Evolutionary conservation across 2,113 vertebrate genomes (phyloP).

Genomic region (Psammodynastes pulverulentus): DNA sequence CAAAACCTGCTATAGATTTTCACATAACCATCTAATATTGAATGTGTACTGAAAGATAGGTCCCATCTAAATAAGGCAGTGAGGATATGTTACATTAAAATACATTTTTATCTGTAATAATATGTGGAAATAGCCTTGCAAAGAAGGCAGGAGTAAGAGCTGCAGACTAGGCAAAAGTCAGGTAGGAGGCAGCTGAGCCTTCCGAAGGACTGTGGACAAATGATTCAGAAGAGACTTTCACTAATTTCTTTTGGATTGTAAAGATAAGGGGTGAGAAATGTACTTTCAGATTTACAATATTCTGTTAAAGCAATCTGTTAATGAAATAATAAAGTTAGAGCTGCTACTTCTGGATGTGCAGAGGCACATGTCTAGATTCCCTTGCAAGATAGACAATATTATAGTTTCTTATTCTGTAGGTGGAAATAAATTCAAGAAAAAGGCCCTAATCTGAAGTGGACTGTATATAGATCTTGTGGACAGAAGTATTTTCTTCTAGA

Average conservation of each 20-base stretch:
- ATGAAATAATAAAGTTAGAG: background rate
- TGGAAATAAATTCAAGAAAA: background rate
- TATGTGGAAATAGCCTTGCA: background rate
- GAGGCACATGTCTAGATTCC: background rate
- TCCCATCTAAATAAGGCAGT: background rate
- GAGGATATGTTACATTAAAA: background rate
- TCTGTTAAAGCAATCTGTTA: background rate
- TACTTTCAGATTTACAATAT: background rate
- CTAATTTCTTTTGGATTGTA: background rate
- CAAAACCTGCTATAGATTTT: background rate
- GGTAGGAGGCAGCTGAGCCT: background rate
- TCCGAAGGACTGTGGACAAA: background rate
- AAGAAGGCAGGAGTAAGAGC: background rate
- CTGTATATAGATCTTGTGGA: background rate
- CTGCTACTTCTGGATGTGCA: background rate
- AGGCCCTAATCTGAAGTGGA: background rate
- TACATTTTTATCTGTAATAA: background rate
- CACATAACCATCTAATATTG: background rate
- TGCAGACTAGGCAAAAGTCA: background rate
- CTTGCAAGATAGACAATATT: background rate
- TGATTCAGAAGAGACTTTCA: background rate
- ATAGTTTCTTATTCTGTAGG: background rate
- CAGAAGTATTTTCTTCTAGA: background rate
- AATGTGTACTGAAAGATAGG: background rate
- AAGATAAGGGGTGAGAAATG: background rate